These are phyloP conservation scores for Elephas maximus DNA, from an alignment of 2,113 vertebrate genomes.

Conservation along the genomic window DNA sequence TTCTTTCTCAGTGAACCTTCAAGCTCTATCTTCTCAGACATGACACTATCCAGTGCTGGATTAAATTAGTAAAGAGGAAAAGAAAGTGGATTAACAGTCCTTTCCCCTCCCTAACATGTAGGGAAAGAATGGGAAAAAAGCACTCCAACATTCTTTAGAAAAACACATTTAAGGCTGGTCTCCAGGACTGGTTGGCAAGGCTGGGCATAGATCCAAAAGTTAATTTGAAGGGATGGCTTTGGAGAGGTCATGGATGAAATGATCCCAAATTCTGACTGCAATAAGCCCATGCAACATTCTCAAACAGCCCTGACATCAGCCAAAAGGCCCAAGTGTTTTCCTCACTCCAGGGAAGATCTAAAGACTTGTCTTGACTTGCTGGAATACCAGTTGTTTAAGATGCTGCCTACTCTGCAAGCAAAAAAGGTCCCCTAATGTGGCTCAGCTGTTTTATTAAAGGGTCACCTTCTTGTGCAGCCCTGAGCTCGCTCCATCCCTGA, in stretches of 20 bases:
- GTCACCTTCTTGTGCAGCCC: accelerated
- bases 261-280: constrained; percentile 3
- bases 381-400: not conserved
- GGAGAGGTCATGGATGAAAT: constrained; percentile 69
- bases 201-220: constrained; percentile 72
- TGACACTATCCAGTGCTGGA: not conserved
- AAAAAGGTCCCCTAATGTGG: accelerated
- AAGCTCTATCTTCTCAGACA: not conserved
- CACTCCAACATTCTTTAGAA: not conserved
- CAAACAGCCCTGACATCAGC: constrained; percentile 41
- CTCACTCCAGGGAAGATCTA: not conserved
- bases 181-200: constrained; percentile 63
- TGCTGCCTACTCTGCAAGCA: not conserved
- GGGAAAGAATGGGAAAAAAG: not conserved
- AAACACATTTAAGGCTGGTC: constrained; percentile 64
- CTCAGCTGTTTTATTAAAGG: accelerated
- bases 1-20: not conserved
- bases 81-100: not conserved
- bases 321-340: constrained; percentile 20
- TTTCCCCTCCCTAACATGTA: not conserved
- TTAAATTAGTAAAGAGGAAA: not conserved
- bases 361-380: not conserved
- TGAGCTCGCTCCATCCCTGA: not conserved
- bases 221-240: constrained; percentile 61
- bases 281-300: constrained; percentile 12